Evolutionary conservation across 35 echinoderm and acorn worm genomes (phyloP), one percentile per base, ranked within the genome.

Genomic region (Heliocidaris tuberculata): DNA sequence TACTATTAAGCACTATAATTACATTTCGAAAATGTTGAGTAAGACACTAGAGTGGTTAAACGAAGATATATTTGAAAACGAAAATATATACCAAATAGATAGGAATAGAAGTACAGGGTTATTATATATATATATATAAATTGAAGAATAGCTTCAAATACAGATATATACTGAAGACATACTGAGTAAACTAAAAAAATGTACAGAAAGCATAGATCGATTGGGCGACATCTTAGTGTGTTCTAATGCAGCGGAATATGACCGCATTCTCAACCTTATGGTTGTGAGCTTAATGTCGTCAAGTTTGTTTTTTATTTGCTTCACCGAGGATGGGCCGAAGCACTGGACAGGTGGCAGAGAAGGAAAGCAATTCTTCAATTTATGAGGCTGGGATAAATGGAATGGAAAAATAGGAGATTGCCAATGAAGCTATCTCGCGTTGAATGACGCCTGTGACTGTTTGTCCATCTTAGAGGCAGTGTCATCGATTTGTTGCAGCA

Each of bases 361-460:
- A 78, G 65, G 65, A 78, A 78, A 78, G 65, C 21, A 78, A 78
- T 78, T 78, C 65, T 78, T 78, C 65, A 78, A 78, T 78, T 78
- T 78, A 78, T 78, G 65, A 78, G 21, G 65, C 65, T 27, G 65
- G 17, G 27, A 78, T 78, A 78, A 78, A 78, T 78, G 65, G 65
- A n/a, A 78, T 78, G 65, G 65, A 78, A 78, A 56, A 78, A 78
- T 78, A 78, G 65, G 65, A 78, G 65, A 78, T 78, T 78, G 65
- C 65, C 65, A 78, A 78, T 78, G 65, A 78, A 78, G 7, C 7
- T 19, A 21, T 78, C 65, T 78, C 19, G 7, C 65, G 65, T 78
- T n/a, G 65, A 78, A 78, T 78, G 21, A n/a, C 65, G 19, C 21
- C 27, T 78, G 65, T 21, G 65, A 78, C 21, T 78, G 65, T 78